Evolutionary conservation across 2,113 vertebrate genomes (phyloP).

Genomic region (Paramormyrops kingsleyae): DNA sequence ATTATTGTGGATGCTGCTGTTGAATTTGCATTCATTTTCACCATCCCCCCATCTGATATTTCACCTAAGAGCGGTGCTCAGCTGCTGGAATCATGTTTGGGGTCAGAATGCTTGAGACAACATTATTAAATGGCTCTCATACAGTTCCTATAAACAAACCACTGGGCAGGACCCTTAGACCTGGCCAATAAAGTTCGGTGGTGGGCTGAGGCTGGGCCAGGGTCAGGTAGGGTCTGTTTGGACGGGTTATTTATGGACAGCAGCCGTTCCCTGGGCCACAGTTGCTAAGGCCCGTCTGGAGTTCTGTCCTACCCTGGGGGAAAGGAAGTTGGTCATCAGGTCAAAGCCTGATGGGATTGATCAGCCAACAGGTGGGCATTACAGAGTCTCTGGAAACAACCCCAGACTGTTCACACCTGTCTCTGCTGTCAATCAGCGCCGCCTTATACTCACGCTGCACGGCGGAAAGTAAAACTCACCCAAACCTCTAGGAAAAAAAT

Average conservation of each 20-base stretch:
- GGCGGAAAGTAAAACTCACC: constrained; percentile 7
- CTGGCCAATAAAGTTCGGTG: constrained; percentile 39
- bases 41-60: not conserved
- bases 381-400: constrained; percentile 40
- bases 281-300: constrained; percentile 40
- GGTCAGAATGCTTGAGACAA: not conserved
- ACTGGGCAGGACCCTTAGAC: not conserved
- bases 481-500: constrained; percentile 16
- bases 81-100: not conserved
- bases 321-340: constrained; percentile 73
- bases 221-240: constrained; percentile 40
- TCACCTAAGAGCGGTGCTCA: not conserved
- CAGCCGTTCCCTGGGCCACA: constrained; percentile 35
- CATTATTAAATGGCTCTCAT: not conserved
- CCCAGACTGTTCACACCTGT: constrained; percentile 63
- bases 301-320: constrained; percentile 39
- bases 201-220: constrained; percentile 31
- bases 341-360: constrained; percentile 61
- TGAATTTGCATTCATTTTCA: not conserved
- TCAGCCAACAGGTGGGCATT: constrained; percentile 64
- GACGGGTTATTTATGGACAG: constrained; percentile 46
- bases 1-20: not conserved
- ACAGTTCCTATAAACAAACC: constrained; percentile 9
- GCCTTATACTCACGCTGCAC: not conserved
- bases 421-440: constrained; percentile 54